Evolutionary conservation across 2,797 vertebrate species (phyloP).

Genomic region (Champsocephalus gunnari): DNA sequence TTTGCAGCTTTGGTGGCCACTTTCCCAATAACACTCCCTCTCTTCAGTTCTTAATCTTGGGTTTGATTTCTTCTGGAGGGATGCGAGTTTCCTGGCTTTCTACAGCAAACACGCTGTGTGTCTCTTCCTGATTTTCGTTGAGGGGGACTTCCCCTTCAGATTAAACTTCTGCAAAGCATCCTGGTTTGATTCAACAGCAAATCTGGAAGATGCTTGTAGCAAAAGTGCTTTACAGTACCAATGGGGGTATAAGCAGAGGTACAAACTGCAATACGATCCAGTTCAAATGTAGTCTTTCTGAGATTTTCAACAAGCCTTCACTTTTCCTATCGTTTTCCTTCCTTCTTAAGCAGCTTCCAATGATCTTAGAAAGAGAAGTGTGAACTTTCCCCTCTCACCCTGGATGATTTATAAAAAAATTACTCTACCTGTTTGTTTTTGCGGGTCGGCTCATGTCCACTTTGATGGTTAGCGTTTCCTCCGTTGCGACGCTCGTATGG

Average conservation of each 20-base stretch:
- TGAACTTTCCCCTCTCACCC: slow-evolving; percentile 84
- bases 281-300: neutral
- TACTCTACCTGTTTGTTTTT: slow-evolving; percentile 90
- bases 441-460: slow-evolving; percentile 90
- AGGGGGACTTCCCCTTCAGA: neutral
- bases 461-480: slow-evolving; percentile 91
- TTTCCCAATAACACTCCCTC: neutral
- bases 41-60: neutral
- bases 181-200: neutral
- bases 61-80: neutral
- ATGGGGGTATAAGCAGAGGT: too few species aligned
- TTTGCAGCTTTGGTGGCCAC: neutral
- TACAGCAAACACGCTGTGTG: rapidly evolving
- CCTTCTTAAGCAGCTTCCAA: slow-evolving; percentile 1
- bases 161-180: neutral
- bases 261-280: neutral
- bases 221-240: neutral
- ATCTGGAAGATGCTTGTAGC: neutral
- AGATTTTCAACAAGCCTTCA: neutral
- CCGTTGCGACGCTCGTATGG: slow-evolving; percentile 21
- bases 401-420: slow-evolving; percentile 30
- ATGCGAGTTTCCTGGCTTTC: neutral
- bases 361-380: slow-evolving; percentile 68
- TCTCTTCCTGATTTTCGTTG: neutral
- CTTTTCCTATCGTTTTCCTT: neutral